These are phyloP conservation scores for Notocelia uddmanniana DNA, from an alignment of 2,888 invertebrate species.

Conservation along the genomic window DNA sequence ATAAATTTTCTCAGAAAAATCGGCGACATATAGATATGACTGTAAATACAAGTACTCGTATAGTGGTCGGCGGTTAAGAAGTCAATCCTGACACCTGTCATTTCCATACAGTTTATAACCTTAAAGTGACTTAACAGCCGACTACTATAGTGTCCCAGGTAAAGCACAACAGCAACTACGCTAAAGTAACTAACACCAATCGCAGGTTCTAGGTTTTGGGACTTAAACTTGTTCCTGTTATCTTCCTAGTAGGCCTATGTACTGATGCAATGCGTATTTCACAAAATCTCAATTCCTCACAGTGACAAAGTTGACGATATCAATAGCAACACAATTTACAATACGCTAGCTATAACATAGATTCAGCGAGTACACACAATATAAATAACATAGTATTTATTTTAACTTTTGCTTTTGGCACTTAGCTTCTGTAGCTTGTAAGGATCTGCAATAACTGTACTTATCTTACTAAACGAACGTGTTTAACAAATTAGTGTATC, in stretches of 20 bases:
- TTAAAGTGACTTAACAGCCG: too few relatives aligned
- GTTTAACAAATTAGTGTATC: neutral
- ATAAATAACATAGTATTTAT: slow-evolving; percentile 8
- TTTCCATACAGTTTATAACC: too few relatives aligned
- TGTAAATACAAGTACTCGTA: slow-evolving; percentile 63
- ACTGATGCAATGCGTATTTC: slow-evolving; percentile 1
- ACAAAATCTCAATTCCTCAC: slow-evolving; percentile 10
- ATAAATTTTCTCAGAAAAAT: neutral
- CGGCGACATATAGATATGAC: slow-evolving; percentile 53
- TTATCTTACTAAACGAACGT: slow-evolving; percentile 8
- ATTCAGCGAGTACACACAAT: neutral
- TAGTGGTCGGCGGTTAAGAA: too few relatives aligned
- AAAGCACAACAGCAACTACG: slow-evolving; percentile 61
- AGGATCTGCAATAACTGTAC: slow-evolving; percentile 6
- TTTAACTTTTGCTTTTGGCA: slow-evolving; percentile 33
- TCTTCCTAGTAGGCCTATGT: slow-evolving; percentile 72
- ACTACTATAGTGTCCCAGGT: slow-evolving; percentile 39
- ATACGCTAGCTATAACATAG: slow-evolving; percentile 17
- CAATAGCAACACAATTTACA: slow-evolving; percentile 11
- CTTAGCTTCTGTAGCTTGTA: slow-evolving; percentile 23
- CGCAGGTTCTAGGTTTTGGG: slow-evolving; percentile 70
- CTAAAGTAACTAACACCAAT: slow-evolving; percentile 77
- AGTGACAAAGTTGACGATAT: neutral
- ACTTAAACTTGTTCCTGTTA: slow-evolving; percentile 65
- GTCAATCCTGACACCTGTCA: too few relatives aligned